These are phyloP conservation scores for Mesochorus sp. DNA, from an alignment of 2,888 invertebrate genomes.

Conservation along the genomic window DNA sequence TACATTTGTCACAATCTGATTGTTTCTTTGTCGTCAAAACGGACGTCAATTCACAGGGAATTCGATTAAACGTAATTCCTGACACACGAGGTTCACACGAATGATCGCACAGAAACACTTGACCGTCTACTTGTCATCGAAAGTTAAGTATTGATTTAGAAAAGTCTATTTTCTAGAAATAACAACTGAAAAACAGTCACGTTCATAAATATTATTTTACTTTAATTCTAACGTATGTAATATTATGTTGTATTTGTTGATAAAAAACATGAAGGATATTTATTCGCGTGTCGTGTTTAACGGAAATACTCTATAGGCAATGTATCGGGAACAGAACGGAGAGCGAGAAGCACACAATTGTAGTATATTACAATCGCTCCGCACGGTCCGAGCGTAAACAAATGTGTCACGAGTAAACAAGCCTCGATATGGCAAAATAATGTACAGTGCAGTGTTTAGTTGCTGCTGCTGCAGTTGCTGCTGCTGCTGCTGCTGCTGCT, in stretches of 20 bases:
- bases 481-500: background rate
- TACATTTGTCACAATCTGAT: background rate
- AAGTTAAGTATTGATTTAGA: too few species aligned
- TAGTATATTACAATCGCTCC: constrained; percentile 52
- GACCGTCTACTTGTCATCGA: too few species aligned
- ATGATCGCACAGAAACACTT: too few species aligned
- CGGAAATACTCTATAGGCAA: background rate
- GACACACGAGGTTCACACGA: background rate
- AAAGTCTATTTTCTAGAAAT: too few species aligned
- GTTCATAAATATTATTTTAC: background rate
- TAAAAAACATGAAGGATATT: background rate
- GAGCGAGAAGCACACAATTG: constrained; percentile 45
- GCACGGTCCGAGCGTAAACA: constrained; percentile 52
- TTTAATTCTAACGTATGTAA: background rate
- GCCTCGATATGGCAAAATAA: constrained; percentile 55
- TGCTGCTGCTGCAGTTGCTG: constrained; percentile 7
- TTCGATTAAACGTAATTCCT: background rate
- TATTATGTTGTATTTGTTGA: background rate
- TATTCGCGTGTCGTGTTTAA: constrained; percentile 5
- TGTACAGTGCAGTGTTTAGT: constrained; percentile 49
- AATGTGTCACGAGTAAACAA: constrained; percentile 58
- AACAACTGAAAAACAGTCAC: too few species aligned
- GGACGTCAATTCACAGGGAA: constrained; percentile 3
- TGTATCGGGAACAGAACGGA: constrained; percentile 46
- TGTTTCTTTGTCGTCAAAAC: background rate